These are phyloP conservation scores for Anorthoa munda DNA, from an alignment of 2,888 invertebrate genomes.

Conservation along the genomic window DNA sequence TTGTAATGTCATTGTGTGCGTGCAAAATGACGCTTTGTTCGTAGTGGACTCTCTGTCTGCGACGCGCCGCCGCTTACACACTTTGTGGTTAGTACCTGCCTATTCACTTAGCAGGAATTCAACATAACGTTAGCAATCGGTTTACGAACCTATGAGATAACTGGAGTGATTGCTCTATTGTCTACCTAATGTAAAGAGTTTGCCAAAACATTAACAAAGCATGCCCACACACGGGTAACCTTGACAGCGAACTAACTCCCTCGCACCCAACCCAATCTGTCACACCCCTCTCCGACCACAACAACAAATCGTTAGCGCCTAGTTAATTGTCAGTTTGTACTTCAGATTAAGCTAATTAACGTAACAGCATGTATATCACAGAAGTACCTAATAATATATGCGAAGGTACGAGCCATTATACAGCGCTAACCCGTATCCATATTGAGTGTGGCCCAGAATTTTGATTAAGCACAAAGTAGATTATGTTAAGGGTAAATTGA, in stretches of 20 bases:
- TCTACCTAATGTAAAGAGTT: neutral
- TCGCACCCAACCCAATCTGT: conserved; percentile 41
- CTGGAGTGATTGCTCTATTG: neutral
- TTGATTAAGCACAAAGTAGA: conserved; percentile 88
- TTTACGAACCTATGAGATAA: neutral
- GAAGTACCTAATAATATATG: conserved; percentile 76
- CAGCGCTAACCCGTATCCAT: conserved; percentile 76
- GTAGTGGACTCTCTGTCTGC: too few species aligned
- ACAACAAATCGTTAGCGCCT: conserved; percentile 67
- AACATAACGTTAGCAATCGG: too few species aligned
- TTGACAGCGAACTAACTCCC: conserved; percentile 33
- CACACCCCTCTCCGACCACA: conserved; percentile 50
- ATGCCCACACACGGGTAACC: conserved; percentile 22
- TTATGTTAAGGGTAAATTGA: conserved; percentile 84
- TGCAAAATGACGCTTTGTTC: too few species aligned
- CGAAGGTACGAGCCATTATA: conserved; percentile 74
- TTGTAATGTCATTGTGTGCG: too few species aligned
- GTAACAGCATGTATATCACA: conserved; percentile 60
- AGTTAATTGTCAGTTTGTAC: conserved; percentile 67
- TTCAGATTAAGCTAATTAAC: conserved; percentile 65
- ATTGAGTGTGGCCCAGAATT: conserved; percentile 86
- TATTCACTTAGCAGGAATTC: too few species aligned
- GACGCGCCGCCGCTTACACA: too few species aligned
- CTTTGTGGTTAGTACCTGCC: too few species aligned
- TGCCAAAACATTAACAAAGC: conserved; percentile 5